Evolutionary conservation across 2,888 invertebrate genomes (phyloP), one percentile per base, ranked within the genome.

Genomic region (Acanthacorydalis orientalis): DNA sequence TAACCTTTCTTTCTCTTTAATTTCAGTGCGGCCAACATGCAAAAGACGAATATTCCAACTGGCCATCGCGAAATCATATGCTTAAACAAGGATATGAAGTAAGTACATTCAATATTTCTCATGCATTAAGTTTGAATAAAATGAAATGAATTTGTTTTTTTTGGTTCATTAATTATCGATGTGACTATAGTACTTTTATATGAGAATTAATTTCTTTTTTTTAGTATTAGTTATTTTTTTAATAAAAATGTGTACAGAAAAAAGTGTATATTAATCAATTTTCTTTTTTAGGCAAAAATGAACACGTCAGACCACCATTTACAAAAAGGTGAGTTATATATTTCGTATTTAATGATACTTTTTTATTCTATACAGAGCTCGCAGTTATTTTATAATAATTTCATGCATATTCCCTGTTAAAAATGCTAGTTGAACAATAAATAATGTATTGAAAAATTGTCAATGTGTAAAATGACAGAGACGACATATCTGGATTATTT

Each of bases 211-310:
- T 39, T 39, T 39, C 9, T 2, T 39, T 39, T 39, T 37, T 37
- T 2, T 37, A n/a, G n/a, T 12, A 12, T 37, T 23, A 4, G 2
- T 23, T 23, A 23, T 23, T 4, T 23, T 4, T 4, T 9, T 39
- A 9, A 3, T 38, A 15, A 38, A 38, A 14, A 14, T 16, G 39
- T 15, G 6, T 45, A 45, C 34, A 63, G n/a, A 23, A 23, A 23
- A 23, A 23, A 23, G 23, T 23, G 23, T 23, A 23, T 23, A 23
- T 23, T 23, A 23, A 23, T 23, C 23, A 23, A 23, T 23, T 23
- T 64, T 61, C 53, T 64, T 62, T 65, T 65, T 53, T 64, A 65
- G 64, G 72, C 72, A 48, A 73, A 73, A 57, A 73, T 73, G 72
- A 70, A 68, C 55, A 63, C 23, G 23, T 23, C 64, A 48, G 65